Base-by-base conservation (phyloP, 2,888 invertebrate genomes). In the Slavum lentiscoides region DNA sequence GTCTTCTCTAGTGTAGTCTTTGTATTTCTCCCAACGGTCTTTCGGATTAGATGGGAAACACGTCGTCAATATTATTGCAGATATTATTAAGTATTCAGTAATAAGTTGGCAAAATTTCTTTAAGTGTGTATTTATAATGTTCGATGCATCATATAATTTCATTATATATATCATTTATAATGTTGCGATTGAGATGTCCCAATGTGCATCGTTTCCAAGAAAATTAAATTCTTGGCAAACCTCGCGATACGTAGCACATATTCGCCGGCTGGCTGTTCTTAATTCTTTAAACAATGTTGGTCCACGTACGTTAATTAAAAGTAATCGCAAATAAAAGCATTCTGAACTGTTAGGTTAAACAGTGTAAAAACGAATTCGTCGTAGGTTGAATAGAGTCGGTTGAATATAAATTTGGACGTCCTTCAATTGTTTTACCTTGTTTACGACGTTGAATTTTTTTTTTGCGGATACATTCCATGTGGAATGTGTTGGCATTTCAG, bases 241-340 rank as follows among this genome's bases (percentile, higher is more conserved):
- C 8, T 39, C 39, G 39, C 39, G 83, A 84, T 84, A 87, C 81
- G 86, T 85, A 43, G 66, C 82, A 82, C 83, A 86, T 67, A 85
- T 17, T 83, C 67, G 43, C 82, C 85, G 86, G 84, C 86, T 83
- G 58, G 87, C 85, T 81, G 85, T 86, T 85, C 85, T 83, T 59
- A 86, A 80, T 68, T 81, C 21, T 82, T 84, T 19, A 74, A 85
- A 85, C 80, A 85, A 86, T 49, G 84, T 85, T 80, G 86, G 86
- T 4, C 85, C 85, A 67, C 84, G 84, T 13, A 86, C 84, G 82
- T 85, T 83, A 8, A 84, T 82, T 84, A 85, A 82, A 84, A n/a
- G n/a, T n/a, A n/a, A n/a, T n/a, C n/a, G n/a, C n/a, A n/a, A n/a
- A n/a, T n/a, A n/a, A n/a, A n/a, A 86, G 75, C 85, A 85, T 83